These are phyloP conservation scores for Rutpela maculata DNA, from an alignment of 2,888 invertebrate genomes.

Conservation along the genomic window DNA sequence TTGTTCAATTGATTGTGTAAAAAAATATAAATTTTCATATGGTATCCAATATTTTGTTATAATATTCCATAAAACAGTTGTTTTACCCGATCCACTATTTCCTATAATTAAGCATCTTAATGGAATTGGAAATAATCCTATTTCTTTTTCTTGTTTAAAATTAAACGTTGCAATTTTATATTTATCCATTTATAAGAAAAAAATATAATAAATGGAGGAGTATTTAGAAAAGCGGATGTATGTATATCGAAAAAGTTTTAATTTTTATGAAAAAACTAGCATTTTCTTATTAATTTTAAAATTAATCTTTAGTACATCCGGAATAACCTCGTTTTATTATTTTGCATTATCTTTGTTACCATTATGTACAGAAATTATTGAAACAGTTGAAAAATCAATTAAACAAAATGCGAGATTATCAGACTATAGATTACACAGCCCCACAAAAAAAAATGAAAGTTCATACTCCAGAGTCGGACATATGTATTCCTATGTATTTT, in stretches of 20 bases:
- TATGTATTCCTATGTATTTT: no score
- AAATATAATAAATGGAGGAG: neutral
- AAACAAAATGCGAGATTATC: neutral
- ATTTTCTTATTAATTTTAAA: no score
- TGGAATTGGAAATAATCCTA: conserved; percentile 25
- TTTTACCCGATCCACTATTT: conserved; percentile 29
- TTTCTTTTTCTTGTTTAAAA: neutral
- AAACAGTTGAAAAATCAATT: neutral
- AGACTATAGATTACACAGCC: neutral
- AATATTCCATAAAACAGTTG: conserved; percentile 37
- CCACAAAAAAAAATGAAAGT: no score
- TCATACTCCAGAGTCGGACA: no score
- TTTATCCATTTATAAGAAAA: neutral
- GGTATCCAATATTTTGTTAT: conserved; percentile 33
- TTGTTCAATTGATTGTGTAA: conserved; percentile 27
- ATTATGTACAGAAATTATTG: conserved; percentile 12
- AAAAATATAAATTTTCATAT: conserved; percentile 18
- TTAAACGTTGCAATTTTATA: neutral
- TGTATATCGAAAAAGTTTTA: neutral
- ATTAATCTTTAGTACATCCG: no score
- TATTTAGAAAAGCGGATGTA: neutral
- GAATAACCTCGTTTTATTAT: no score
- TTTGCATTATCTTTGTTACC: neutral
- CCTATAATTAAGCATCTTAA: conserved; percentile 34
- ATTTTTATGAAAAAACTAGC: no score